Base-by-base conservation (phyloP, 2,797 vertebrate species). In the Acestrorhynchus altus region DNA sequence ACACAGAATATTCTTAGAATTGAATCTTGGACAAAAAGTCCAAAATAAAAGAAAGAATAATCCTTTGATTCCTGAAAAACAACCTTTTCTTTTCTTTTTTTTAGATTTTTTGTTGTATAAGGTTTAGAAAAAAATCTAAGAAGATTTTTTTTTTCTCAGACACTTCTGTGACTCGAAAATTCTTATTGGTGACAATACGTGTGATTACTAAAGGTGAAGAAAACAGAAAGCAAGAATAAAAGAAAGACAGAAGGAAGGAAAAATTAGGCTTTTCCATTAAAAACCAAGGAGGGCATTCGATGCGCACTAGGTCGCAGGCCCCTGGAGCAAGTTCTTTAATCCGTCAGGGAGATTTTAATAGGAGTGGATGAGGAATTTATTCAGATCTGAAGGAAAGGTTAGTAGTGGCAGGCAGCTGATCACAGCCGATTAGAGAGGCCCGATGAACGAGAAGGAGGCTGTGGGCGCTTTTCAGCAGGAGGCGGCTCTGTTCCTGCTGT, bases 341-440 rank as follows among this genome's bases (percentile, higher is more conserved):
- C 88, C 87, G 86, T 90, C 89, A 87, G 87, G 87, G 84, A 86
- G 84, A 87, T 85, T 88, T 89, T 93, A 92, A 92, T 91, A 86
- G 83, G 88, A 86, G 82, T 83, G 83, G 87, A 88, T 88, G 87
- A 87, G 83, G 83, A 90, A 88, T 91, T 91, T 86, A 87, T 89
- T 91, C 89, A 88, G 88, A 92, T 92, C 90, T 90, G 88, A 92
- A 87, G 89, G 84, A 92, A 91, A 85, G 90, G 89, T 91, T 90
- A 90, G 88, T 72, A 85, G 87, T 90, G 89, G 89, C 89, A 91
- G 89, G 87, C 88, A 88, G 87, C 90, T 89, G 90, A 92, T 94
- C 90, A 90, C 72, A 85, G 88, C 85, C 88, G 90, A 92, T 93
- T 92, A 92, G 65, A 63, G 56, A 85, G 65, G 60, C 47, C 39